A percentile compares a stretch with the other conserved stretches of the same genome.
phyloP scores from a whole-genome alignment of 2,113 vertebrate genomes.

The Tetrax tetrax region DNA sequence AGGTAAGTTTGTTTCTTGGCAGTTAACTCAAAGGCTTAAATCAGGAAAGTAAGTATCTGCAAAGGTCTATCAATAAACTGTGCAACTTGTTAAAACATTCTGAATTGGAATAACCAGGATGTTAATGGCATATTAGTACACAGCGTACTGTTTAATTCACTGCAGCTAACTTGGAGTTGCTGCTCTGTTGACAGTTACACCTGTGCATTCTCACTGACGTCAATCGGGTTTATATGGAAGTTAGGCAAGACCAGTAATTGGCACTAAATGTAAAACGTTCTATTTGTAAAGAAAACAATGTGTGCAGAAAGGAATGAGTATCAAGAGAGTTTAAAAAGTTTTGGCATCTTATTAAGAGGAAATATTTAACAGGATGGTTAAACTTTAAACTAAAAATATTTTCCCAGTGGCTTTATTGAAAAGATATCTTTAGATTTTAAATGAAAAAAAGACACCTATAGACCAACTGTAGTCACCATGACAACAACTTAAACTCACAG shows the following conservation, averaged over 20 bases:
- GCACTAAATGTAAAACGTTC: conserved; percentile 15
- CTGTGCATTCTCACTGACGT: background rate
- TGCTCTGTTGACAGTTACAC: background rate
- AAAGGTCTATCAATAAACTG: background rate
- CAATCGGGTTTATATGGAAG: background rate
- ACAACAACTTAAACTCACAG: background rate
- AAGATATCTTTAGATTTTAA: conserved; percentile 19
- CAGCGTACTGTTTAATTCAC: background rate
- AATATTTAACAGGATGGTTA: conserved; percentile 30
- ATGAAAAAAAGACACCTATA: conserved; percentile 39
- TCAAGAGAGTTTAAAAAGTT: conserved; percentile 16
- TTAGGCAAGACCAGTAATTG: conserved; percentile 12
- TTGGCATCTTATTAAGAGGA: background rate
- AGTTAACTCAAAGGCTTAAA: background rate
- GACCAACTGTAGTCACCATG: background rate
- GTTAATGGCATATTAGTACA: background rate
- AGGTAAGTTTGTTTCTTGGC: background rate
- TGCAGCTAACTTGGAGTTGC: background rate
- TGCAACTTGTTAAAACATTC: background rate
- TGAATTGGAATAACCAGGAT: background rate
- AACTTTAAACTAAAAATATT: conserved; percentile 7
- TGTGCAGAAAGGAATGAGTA: conserved; percentile 29
- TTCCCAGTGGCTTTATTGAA: conserved; percentile 11
- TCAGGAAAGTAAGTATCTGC: background rate
- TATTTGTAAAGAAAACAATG: conserved; percentile 60